Percentiles rank a stretch among this genome's conserved stretches.
These are phyloP conservation scores for Andrena camellia DNA, from an alignment of 2,888 invertebrate genomes.

Conservation along the genomic window DNA sequence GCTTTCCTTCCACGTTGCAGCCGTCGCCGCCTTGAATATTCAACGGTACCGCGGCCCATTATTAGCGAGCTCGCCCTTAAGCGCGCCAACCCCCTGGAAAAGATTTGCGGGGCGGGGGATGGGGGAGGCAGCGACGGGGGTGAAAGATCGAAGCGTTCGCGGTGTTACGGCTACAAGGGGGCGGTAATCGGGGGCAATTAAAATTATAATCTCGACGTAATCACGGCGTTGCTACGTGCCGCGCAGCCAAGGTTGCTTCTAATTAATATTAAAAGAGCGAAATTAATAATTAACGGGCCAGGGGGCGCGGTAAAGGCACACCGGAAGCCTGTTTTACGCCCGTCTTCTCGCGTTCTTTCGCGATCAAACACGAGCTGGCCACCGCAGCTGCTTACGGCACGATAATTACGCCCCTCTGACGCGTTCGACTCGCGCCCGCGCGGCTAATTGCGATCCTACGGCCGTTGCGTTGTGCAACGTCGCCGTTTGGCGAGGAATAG, in stretches of 20 bases:
- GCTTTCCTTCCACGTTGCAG: conserved; percentile 12
- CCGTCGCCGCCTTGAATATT: conserved; percentile 63
- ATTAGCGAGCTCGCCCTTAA: conserved; percentile 58
- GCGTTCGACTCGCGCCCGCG: conserved; percentile 20
- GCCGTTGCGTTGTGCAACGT: background rate
- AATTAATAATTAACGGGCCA: conserved; percentile 68
- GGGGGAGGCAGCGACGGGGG: background rate
- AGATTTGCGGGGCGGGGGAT: background rate
- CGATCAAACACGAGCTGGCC: conserved; percentile 33
- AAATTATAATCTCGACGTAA: conserved; percentile 69
- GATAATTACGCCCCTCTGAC: conserved; percentile 49
- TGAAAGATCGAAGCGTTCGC: conserved; percentile 24
- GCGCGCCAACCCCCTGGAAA: background rate
- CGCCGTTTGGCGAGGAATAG: background rate
- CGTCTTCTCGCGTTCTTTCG: conserved; percentile 23
- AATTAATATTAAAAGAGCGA: conserved; percentile 69
- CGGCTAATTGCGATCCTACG: conserved; percentile 44
- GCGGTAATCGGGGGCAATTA: conserved; percentile 67
- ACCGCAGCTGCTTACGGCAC: conserved; percentile 46
- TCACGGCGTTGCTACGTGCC: conserved; percentile 48
- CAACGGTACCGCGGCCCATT: conserved; percentile 60
- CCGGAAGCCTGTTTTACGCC: conserved; percentile 19
- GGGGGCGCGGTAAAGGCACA: conserved; percentile 35
- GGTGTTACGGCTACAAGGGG: conserved; percentile 27
- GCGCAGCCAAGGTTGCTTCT: conserved; percentile 29